Conservation (phyloP, 1,140 invertebrate genomes). For the Acromyrmex charruanus region DNA sequence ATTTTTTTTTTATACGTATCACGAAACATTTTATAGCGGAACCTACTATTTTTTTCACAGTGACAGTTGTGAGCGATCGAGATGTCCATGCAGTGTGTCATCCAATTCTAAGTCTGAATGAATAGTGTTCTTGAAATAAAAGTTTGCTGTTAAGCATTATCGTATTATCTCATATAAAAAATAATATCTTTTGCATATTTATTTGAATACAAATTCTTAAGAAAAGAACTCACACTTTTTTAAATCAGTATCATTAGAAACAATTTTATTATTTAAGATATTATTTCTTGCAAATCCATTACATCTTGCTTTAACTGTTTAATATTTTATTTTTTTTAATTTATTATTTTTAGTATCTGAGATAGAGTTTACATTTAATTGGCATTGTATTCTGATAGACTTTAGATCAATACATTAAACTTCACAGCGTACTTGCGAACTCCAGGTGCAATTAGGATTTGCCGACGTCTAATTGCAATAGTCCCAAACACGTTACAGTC, state of each 20-base stretch:
- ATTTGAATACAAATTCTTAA: neutral
- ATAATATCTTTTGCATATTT: neutral
- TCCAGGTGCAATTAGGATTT: constrained; percentile 44
- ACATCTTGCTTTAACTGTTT: neutral
- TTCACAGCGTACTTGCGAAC: neutral
- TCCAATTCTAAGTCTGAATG: constrained; percentile 7
- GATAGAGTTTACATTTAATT: neutral
- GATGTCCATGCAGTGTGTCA: neutral
- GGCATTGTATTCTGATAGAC: constrained; percentile 26
- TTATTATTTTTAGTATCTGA: neutral
- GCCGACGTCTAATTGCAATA: constrained; percentile 52
- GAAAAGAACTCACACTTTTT: neutral
- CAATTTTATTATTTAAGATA: neutral
- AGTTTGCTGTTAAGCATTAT: neutral
- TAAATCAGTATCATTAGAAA: neutral
- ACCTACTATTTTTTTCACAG: constrained; percentile 16
- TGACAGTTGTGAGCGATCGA: constrained; percentile 43
- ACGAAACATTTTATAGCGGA: constrained; percentile 13
- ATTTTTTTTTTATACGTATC: constrained; percentile 22
- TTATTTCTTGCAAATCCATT: neutral
- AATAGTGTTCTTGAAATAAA: neutral
- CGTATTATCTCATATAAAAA: neutral
- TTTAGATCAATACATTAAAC: constrained; percentile 26
- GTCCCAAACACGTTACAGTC: constrained; percentile 50
- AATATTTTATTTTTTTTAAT: neutral